Evolutionary conservation across 2,797 vertebrate genomes (phyloP).

Genomic region (Myotis vivesi): DNA sequence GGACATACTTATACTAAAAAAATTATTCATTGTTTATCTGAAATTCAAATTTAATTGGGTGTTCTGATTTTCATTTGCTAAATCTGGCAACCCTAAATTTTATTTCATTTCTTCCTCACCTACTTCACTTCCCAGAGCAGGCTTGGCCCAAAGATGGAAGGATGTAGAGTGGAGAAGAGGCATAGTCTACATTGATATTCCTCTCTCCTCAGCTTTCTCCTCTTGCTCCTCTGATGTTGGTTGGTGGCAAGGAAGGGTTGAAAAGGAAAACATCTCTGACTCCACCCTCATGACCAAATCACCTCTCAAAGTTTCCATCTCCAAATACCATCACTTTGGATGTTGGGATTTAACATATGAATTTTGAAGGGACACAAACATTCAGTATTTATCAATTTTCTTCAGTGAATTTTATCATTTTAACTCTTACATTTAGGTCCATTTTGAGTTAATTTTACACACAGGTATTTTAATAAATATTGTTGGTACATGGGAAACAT

Average conservation of each 20-base stretch:
- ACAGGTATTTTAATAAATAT: constrained; percentile 3
- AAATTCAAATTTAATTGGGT: not conserved
- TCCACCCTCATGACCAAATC: not conserved
- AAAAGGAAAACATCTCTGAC: not conserved
- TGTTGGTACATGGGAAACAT: not conserved
- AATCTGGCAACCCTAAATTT: not conserved
- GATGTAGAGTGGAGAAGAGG: not conserved
- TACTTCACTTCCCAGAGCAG: not conserved
- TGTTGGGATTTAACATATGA: not conserved
- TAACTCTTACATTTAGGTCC: not conserved
- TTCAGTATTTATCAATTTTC: not conserved
- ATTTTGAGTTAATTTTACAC: not conserved
- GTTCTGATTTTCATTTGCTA: not conserved
- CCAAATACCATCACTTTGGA: not conserved
- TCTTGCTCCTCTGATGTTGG: not conserved
- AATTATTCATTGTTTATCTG: not conserved
- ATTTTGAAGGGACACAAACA: not conserved
- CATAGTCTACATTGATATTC: no score
- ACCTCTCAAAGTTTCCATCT: not conserved
- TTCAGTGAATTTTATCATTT: not conserved
- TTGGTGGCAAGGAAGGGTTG: not conserved
- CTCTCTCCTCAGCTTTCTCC: not conserved
- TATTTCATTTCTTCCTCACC: not conserved
- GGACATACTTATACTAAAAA: not conserved
- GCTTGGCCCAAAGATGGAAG: not conserved